phyloP scores from a whole-genome alignment of 2,113 vertebrate genomes.

The Strix aluco region DNA sequence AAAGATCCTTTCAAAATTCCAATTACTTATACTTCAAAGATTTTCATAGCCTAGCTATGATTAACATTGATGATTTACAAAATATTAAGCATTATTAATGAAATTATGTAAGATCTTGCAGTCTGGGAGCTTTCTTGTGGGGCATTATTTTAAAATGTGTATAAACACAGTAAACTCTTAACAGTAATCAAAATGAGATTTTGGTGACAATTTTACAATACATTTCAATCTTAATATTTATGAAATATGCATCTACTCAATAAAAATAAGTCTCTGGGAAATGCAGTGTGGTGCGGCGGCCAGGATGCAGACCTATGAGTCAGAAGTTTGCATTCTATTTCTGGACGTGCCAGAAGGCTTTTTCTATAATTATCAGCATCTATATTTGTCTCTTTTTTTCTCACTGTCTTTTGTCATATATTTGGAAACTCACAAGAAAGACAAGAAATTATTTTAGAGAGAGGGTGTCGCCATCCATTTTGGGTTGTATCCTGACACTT shows the following conservation, averaged over 20 bases:
- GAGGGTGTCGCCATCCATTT: not conserved
- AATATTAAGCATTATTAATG: not conserved
- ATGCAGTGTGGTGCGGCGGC: not conserved
- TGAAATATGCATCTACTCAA: not conserved
- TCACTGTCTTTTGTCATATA: constrained; percentile 17
- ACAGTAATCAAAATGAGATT: not conserved
- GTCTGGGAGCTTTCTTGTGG: not conserved
- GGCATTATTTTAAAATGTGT: not conserved
- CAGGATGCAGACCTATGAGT: constrained; percentile 48
- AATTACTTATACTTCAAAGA: not conserved
- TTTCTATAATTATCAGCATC: constrained; percentile 55
- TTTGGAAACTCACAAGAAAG: constrained; percentile 49
- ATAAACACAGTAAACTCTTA: not conserved
- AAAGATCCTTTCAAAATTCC: not conserved
- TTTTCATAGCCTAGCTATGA: not conserved
- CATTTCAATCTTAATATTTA: not conserved
- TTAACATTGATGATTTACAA: not conserved
- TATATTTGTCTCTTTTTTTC: constrained; percentile 47
- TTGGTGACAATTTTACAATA: not conserved
- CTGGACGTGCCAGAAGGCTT: constrained; percentile 40
- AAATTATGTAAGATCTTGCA: not conserved
- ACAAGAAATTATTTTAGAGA: not conserved
- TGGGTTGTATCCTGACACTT: not conserved
- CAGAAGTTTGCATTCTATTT: constrained; percentile 46
- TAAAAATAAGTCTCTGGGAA: not conserved